Conservation (phyloP, 1,140 invertebrate species). For the Papilio xuthus region DNA sequence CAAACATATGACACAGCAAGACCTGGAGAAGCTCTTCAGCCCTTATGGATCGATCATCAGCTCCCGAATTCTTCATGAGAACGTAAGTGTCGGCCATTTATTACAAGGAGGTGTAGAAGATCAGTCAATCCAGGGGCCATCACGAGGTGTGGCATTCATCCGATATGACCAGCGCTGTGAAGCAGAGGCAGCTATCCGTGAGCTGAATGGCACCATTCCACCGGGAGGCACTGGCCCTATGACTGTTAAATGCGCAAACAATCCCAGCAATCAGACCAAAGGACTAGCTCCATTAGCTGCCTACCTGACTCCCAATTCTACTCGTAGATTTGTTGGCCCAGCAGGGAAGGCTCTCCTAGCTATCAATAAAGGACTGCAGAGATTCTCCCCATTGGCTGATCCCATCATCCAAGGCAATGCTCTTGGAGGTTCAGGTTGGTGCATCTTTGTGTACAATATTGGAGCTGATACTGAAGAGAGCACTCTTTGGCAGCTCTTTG, state of each 20-base stretch:
- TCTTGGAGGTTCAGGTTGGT: conserved; percentile 91
- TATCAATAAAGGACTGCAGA: conserved; percentile 94
- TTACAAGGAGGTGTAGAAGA: conserved; percentile 75
- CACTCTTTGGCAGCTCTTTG: conserved; percentile 95
- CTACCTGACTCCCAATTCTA: conserved; percentile 80
- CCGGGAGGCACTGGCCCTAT: conserved; percentile 83
- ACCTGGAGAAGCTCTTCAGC: conserved; percentile 91
- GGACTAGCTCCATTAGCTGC: conserved; percentile 77
- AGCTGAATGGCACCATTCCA: conserved; percentile 83
- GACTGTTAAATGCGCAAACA: conserved; percentile 84
- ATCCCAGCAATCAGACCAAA: conserved; percentile 84
- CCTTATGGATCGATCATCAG: conserved; percentile 93
- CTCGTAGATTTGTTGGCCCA: conserved; percentile 80
- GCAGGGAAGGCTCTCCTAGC: conserved; percentile 89
- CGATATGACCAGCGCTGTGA: conserved; percentile 84
- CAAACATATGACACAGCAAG: conserved; percentile 92
- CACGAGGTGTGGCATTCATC: conserved; percentile 84
- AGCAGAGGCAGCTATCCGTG: conserved; percentile 83
- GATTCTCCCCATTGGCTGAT: conserved; percentile 91
- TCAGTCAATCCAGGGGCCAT: conserved; percentile 77
- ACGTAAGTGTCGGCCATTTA: conserved; percentile 85
- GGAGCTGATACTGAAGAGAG: conserved; percentile 95
- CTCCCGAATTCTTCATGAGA: conserved; percentile 93
- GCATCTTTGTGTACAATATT: conserved; percentile 97
- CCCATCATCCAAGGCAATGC: conserved; percentile 89